A percentile compares a stretch with the other conserved stretches of the same genome.
Conservation (phyloP, 2,797 vertebrate species). For the Danionella dracula region DNA sequence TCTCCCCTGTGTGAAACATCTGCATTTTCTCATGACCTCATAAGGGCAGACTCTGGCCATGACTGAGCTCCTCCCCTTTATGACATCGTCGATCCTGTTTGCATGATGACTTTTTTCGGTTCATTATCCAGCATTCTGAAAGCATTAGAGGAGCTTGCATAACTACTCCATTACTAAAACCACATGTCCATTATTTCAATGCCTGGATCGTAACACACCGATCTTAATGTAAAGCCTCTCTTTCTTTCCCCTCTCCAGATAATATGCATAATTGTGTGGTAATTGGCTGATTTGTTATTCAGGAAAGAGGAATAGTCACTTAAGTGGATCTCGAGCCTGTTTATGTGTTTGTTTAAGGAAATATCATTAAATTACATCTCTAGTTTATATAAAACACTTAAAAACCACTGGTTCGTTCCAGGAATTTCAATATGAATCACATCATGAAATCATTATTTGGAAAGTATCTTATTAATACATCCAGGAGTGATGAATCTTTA, state of each 20-base stretch:
- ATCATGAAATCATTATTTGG: constrained; percentile 18
- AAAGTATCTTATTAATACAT: constrained; percentile 31
- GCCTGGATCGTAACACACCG: constrained; percentile 23
- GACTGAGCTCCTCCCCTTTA: neutral
- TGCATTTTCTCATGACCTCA: constrained; percentile 40
- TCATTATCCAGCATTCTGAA: constrained; percentile 3
- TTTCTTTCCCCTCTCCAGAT: constrained; percentile 30
- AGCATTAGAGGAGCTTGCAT: constrained; percentile 18
- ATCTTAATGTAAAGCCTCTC: constrained; percentile 3
- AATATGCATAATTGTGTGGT: neutral
- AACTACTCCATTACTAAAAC: constrained; percentile 36
- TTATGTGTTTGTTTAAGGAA: neutral
- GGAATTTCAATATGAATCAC: neutral
- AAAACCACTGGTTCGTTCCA: neutral
- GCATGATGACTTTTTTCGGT: neutral
- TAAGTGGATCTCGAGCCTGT: neutral
- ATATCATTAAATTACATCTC: neutral
- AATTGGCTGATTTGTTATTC: neutral
- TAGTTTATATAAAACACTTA: neutral
- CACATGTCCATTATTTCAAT: constrained; percentile 21
- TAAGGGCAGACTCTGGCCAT: constrained; percentile 7
- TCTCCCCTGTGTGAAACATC: constrained; percentile 24
- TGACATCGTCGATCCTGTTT: constrained; percentile 14
- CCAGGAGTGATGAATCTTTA: constrained; percentile 38
- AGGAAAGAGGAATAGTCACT: neutral